These are phyloP conservation scores for Corythoichthys intestinalis DNA, from an alignment of 2,113 vertebrate species.

Conservation along the genomic window DNA sequence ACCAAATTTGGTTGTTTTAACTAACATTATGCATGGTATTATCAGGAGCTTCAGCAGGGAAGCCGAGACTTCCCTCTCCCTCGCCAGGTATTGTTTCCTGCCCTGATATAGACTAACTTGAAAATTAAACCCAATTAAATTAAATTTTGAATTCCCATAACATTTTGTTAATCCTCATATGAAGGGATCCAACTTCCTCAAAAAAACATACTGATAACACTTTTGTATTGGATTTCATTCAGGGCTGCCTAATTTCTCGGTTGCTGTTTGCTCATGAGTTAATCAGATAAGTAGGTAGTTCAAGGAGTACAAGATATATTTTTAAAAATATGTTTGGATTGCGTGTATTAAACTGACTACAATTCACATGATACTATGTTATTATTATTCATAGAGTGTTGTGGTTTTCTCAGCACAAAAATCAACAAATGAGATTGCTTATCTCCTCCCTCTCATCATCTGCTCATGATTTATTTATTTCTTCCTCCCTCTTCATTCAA, in stretches of 20 bases:
- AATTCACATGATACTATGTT: too few species aligned
- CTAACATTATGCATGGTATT: neutral
- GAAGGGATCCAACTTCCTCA: neutral
- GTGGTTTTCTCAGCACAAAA: neutral
- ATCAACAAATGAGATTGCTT: neutral
- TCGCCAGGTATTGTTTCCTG: neutral
- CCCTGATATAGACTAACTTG: neutral
- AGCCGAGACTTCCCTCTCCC: too few species aligned
- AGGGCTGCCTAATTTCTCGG: too few species aligned
- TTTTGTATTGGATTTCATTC: neutral
- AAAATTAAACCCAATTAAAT: neutral
- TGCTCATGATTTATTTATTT: slow-evolving; percentile 15
- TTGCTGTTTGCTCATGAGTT: too few species aligned
- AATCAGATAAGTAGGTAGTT: too few species aligned
- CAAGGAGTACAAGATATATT: too few species aligned
- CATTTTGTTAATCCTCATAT: too few species aligned
- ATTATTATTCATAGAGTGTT: too few species aligned
- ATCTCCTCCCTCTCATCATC: neutral
- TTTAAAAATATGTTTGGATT: too few species aligned
- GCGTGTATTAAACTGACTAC: too few species aligned
- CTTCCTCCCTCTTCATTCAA: neutral
- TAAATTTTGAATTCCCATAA: neutral
- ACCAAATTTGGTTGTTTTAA: neutral
- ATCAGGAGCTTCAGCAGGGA: too few species aligned
- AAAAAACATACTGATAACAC: neutral